Percentiles rank a stretch among this genome's conserved stretches.
Conservation (phyloP, 2,113 vertebrate genomes). For the Malurus alboscapulatus region DNA sequence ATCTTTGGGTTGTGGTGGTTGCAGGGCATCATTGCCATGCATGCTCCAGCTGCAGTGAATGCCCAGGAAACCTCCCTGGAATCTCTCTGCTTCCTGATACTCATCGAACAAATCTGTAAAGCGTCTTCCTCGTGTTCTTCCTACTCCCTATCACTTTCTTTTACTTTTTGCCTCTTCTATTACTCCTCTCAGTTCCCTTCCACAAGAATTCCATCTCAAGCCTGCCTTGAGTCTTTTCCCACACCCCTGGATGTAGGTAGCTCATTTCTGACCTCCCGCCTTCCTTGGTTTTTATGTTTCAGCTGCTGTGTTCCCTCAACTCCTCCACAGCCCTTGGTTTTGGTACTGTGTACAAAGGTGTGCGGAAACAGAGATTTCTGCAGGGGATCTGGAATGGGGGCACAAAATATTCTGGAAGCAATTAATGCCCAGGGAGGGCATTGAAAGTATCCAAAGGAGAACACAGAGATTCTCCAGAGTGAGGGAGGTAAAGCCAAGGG, state of each 20-base stretch:
- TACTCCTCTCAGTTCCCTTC: neutral
- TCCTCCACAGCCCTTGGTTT: neutral
- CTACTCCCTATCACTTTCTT: neutral
- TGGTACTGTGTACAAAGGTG: neutral
- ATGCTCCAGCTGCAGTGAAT: neutral
- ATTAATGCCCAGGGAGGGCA: neutral
- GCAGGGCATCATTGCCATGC: accelerated
- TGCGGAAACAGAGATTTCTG: neutral
- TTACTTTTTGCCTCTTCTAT: neutral
- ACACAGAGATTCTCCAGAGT: accelerated
- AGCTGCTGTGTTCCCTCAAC: neutral
- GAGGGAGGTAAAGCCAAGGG: neutral
- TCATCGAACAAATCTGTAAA: neutral
- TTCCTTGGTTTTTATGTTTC: neutral
- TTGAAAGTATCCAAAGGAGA: neutral
- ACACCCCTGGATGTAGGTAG: neutral
- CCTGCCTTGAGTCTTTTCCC: neutral
- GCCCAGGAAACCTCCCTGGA: neutral
- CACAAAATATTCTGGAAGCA: neutral
- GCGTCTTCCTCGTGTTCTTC: neutral
- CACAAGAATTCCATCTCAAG: neutral
- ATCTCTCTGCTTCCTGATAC: neutral
- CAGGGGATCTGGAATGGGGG: neutral
- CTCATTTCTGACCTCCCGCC: neutral
- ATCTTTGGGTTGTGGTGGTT: accelerated